phyloP scores from a whole-genome alignment of 2,888 invertebrate species.

The Selenia dentaria region DNA sequence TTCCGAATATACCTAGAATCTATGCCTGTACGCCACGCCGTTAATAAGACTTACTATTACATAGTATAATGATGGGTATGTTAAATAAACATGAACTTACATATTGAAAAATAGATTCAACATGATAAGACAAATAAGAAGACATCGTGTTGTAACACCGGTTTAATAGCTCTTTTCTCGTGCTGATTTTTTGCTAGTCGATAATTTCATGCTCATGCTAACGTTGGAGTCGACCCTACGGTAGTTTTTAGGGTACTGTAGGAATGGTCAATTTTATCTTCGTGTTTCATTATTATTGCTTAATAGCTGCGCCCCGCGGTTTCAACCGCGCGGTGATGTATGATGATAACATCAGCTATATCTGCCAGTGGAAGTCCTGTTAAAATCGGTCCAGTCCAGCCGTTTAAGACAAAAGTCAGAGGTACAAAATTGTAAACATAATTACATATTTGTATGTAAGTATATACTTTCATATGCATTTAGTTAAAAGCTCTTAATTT shows the following conservation, averaged over 20 bases:
- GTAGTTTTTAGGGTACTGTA: conserved; percentile 22
- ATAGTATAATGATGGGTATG: conserved; percentile 4
- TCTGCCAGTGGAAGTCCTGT: too few species aligned
- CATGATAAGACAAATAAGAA: conserved; percentile 36
- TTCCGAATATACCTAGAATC: too few species aligned
- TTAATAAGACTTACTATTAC: not conserved
- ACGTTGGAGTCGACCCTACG: conserved; percentile 22
- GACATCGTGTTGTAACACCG: conserved; percentile 37
- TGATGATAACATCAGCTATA: too few species aligned
- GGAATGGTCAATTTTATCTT: not conserved
- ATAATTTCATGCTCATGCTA: conserved; percentile 47
- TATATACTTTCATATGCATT: too few species aligned
- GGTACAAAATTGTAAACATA: too few species aligned
- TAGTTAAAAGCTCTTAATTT: too few species aligned
- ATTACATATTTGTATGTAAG: too few species aligned
- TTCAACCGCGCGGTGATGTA: too few species aligned
- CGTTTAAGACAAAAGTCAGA: too few species aligned
- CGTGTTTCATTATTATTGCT: not conserved
- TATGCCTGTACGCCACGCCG: not conserved
- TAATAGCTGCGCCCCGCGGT: too few species aligned
- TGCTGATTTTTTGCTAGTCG: conserved; percentile 41
- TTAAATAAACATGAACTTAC: conserved; percentile 24
- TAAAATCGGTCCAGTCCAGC: too few species aligned
- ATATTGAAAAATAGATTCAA: conserved; percentile 1
- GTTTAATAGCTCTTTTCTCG: conserved; percentile 40